Evolutionary conservation across 2,797 vertebrate genomes (phyloP).

Genomic region (Chaunax sp.): DNA sequence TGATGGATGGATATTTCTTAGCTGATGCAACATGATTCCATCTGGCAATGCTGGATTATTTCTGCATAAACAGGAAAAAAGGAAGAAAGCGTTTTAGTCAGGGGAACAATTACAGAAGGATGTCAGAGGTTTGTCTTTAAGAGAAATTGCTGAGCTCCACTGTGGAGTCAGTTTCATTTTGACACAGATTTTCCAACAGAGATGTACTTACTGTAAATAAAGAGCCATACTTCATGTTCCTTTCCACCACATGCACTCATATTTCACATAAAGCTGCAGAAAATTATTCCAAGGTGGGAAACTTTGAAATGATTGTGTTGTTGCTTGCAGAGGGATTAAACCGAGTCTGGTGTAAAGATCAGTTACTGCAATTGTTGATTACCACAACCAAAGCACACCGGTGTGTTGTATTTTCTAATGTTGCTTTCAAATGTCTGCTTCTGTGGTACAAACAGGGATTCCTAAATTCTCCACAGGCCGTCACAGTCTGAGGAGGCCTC

Average conservation of each 20-base stretch:
- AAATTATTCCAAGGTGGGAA: background rate
- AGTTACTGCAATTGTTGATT: background rate
- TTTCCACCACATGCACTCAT: no score
- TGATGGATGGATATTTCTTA: no score
- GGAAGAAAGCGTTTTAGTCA: background rate
- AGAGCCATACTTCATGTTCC: constrained; percentile 27
- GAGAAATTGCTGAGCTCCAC: constrained; percentile 24
- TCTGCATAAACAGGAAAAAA: background rate
- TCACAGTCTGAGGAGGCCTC: constrained; percentile 46
- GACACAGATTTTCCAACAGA: constrained; percentile 57
- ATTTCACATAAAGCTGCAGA: no score
- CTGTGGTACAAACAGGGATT: constrained; percentile 27
- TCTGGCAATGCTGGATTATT: constrained; percentile 1
- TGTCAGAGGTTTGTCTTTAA: constrained; percentile 24
- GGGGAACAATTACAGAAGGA: constrained; percentile 39
- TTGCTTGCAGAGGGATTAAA: constrained; percentile 26
- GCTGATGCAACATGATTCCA: background rate
- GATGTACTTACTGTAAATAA: constrained; percentile 32
- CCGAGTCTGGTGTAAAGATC: constrained; percentile 1
- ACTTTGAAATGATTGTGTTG: constrained; percentile 34
- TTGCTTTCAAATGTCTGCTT: background rate
- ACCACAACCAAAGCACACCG: background rate
- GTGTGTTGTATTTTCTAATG: constrained; percentile 1
- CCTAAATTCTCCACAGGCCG: constrained; percentile 39
- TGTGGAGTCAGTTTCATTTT: constrained; percentile 26